Evolutionary conservation across 2,888 invertebrate species (phyloP), one percentile per base, ranked within the genome.

Genomic region (Podotricha telesiphe): DNA sequence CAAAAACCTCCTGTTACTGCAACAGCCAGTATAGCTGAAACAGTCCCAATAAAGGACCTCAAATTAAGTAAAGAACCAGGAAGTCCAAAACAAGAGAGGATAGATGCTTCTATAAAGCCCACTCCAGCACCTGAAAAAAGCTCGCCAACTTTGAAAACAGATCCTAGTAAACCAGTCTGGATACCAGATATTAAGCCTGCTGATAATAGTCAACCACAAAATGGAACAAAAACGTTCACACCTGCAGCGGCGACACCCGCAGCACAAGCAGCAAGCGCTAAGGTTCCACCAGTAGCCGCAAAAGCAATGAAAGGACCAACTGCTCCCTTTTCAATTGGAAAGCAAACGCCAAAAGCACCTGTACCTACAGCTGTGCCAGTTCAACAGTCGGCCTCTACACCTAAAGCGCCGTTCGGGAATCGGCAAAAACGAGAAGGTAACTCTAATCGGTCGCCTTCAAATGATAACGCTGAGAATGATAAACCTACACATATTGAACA

Each of bases 331-430:
- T 87, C 93, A 0, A 86, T 88, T 8, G 85, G 82, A 62, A 93
- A 93, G 68, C 92, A 86, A 69, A 82, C 87, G 1, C 83, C 81
- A 68, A 94, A 93, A 79, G 91, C 86, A 70, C 83, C 89, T 74
- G 91, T 82, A 75, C 86, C 94, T 68, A 84, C 94, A 70, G 85
- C 86, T 1, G 88, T 93, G 0, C 89, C 92, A 0, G 89, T 82
- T 70, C 93, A 89, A 72, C 94, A 92, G 74, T 87, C 88, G 2
- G 91, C 83, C 0, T 85, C 91, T 0, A 86, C 91, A 0, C 86
- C 92, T 0, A 93, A 93, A 76, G 84, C 93, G 8, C 92, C 93
- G 0, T 93, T 93, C 72, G 89, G 88, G 0, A 91, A 90, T 75
- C 82, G 92, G 68, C 94, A 93, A 73, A 93, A 91, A 75, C 87